Evolutionary conservation across 2,888 invertebrate species (phyloP), one percentile per base, ranked within the genome.

Genomic region (Tenthredo amoena): DNA sequence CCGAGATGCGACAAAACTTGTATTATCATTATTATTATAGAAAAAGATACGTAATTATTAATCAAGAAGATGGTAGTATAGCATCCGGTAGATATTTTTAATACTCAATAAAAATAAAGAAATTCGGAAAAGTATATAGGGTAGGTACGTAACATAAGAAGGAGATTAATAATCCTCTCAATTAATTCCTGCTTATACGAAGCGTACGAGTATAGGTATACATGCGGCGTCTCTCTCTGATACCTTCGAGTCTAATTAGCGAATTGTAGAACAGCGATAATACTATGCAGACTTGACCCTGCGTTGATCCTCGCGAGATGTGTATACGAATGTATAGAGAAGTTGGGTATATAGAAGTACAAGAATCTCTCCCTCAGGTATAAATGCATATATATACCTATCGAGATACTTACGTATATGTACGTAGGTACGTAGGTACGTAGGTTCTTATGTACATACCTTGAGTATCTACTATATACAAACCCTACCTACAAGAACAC

Each of bases 241-340:
- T 68, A 68, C 68, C 68, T 68, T 31, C 43, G 40, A 26, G 68
- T 50, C 83, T 83, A 83, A 83, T 83, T 83, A 83, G 83, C 83
- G 68, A 83, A 83, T 83, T 21, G 65, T 68, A 83, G 83, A 65
- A 65, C 68, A 68, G 47, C 10, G 31, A 81, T 81, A 62, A 62
- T 81, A 50, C 31, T 12, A 40, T 58, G 79, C 62, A 81, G 62
- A 58, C 37, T 31, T 83, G 83, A 83, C 83, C 83, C 83, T 79
- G 50, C 55, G 65, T 62, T 82, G 82, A 82, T 82, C 82, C 65
- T 83, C 37, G 0, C 0, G 81, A 81, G 62, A 62, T 43, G 62
- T 26, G 40, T n/a, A 26, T 68, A 83, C 82, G 40, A 81, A 50
- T 55, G 50, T n/a, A 77, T n/a, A 77, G 31, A 34, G 15, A 7